These are phyloP conservation scores for Galagoides demidoff DNA, from an alignment of 2,797 vertebrate species.

Conservation along the genomic window DNA sequence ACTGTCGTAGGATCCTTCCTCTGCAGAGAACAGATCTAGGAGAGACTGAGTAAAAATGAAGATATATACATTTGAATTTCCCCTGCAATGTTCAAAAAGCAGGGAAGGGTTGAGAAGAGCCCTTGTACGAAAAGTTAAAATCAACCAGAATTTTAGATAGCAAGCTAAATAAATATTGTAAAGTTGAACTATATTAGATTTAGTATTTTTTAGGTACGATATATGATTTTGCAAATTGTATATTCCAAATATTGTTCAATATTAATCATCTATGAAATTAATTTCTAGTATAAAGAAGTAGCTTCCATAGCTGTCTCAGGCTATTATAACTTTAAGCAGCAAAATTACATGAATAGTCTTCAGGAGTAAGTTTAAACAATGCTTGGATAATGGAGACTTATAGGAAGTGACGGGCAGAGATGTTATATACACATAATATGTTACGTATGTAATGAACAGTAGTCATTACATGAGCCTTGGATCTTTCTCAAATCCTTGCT, in stretches of 20 bases:
- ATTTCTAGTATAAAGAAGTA: background rate
- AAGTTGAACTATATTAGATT: background rate
- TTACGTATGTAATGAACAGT: background rate
- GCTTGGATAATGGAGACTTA: background rate
- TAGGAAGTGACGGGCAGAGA: background rate
- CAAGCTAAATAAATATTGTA: slow-evolving; percentile 38
- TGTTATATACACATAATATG: background rate
- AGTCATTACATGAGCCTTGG: background rate
- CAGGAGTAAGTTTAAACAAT: background rate
- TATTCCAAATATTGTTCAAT: slow-evolving; percentile 25
- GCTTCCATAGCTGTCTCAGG: background rate
- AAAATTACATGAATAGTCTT: slow-evolving; percentile 14
- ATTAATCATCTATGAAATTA: slow-evolving; percentile 14
- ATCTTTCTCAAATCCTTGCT: slow-evolving; percentile 4
- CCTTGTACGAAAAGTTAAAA: background rate
- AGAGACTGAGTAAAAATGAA: background rate
- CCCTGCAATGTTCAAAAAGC: background rate
- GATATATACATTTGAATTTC: background rate
- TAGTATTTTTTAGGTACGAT: background rate
- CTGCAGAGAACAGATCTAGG: background rate
- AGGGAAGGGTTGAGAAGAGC: background rate
- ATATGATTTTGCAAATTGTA: slow-evolving; percentile 20
- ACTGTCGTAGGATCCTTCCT: background rate
- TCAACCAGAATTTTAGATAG: slow-evolving; percentile 30
- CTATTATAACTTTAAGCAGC: slow-evolving; percentile 34